Evolutionary conservation across 2,113 vertebrate genomes (phyloP), one percentile per base, ranked within the genome.

Genomic region (Tilapia sparmanii): DNA sequence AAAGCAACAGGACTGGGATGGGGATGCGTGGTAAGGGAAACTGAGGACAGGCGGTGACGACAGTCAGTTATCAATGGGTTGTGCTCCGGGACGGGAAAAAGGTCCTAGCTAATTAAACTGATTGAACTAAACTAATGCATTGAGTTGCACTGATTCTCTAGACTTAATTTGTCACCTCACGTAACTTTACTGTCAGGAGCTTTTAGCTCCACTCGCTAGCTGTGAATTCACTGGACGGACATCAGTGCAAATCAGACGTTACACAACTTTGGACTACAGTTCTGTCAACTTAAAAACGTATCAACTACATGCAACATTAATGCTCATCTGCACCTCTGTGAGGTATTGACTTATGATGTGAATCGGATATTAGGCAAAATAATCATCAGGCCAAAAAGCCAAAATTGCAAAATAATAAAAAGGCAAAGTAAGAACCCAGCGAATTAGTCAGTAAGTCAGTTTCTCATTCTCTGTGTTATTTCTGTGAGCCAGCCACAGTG

Each of bases 401-500:
- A 82, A 66, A 38, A 63, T 4, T 12, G 12, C 4, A 50, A 53
- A 9, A 76, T 50, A 2, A 47, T 35, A 38, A 45, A 45, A 38
- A 54, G 11, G 45, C 38, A 10, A 52, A 76, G 38, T 0, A 66
- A 7, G 9, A 84, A 57, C 5, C 24, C 11, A 31, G 19, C 19
- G 4, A 78, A 84, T 79, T 52, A 86, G 38, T 76, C 82, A 40
- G 35, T 29, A 13, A 38, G 50, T 81, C 55, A n/a, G 38, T 73
- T 71, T 29, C 7, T 86, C 54, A 19, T 90, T 54, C 24, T 47
- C 50, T 57, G 82, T 71, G 3, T 78, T 15, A 22, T 84, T 84
- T 55, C 40, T 71, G 59, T 8, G 9, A 78, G 15, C 35, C 68
- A 50, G 22, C 12, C 38, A 10, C 79, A 80, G 57, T 45, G 61